These are phyloP conservation scores for Semaprochilodus insignis DNA, from an alignment of 2,797 vertebrate species.

Conservation along the genomic window DNA sequence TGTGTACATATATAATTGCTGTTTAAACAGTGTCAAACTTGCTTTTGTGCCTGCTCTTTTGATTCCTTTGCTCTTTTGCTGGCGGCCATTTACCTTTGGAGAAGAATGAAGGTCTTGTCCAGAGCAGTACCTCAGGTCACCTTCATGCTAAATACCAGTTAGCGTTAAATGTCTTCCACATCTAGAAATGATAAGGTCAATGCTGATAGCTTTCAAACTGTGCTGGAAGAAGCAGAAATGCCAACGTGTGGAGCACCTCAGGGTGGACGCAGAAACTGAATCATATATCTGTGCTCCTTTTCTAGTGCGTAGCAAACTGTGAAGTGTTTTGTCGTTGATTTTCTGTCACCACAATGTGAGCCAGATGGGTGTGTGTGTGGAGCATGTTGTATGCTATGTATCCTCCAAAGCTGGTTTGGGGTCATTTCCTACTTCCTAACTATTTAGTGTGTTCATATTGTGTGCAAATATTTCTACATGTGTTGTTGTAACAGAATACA, in stretches of 20 bases:
- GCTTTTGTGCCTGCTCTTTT: neutral
- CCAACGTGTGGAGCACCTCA: neutral
- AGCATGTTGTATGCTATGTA: neutral
- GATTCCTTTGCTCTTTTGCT: conserved; percentile 7
- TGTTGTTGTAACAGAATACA: no score
- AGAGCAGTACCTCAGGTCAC: neutral
- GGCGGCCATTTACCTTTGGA: neutral
- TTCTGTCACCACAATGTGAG: neutral
- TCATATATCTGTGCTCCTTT: neutral
- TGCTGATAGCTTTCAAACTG: conserved; percentile 10
- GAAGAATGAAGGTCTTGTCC: neutral
- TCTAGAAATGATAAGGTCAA: conserved; percentile 37
- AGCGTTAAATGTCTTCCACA: conserved; percentile 8
- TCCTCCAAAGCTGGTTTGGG: conserved; percentile 1
- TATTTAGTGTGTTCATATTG: neutral
- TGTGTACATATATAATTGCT: neutral
- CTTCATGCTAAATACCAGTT: conserved; percentile 8
- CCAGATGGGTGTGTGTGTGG: neutral
- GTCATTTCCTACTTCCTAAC: neutral
- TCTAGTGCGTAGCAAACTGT: neutral
- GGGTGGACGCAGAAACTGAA: neutral
- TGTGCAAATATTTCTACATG: neutral
- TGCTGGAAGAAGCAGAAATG: conserved; percentile 23
- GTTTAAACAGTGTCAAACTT: neutral
- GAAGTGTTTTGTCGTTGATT: neutral